These are phyloP conservation scores for Pelosia muscerda DNA, from an alignment of 2,888 invertebrate species.

Conservation along the genomic window DNA sequence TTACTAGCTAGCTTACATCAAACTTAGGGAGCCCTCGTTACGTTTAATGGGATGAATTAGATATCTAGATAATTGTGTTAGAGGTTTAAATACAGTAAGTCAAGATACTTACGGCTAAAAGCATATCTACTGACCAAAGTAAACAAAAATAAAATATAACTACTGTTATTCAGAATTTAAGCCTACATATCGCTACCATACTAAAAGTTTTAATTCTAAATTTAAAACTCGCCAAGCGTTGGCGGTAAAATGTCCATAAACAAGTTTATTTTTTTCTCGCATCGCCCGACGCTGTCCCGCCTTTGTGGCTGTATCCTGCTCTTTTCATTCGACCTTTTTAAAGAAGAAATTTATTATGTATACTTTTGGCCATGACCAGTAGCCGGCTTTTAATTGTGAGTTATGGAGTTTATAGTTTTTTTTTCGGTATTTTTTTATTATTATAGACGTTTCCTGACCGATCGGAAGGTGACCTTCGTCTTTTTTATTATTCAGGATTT, in stretches of 20 bases:
- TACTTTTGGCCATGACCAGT: constrained; percentile 85
- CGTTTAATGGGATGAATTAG: background rate
- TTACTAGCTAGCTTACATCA: too few relatives aligned
- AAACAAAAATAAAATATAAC: constrained; percentile 6
- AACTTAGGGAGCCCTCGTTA: background rate
- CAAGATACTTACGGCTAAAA: background rate
- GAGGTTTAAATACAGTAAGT: background rate
- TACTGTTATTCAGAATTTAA: constrained; percentile 39
- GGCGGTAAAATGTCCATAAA: constrained; percentile 84
- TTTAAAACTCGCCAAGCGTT: constrained; percentile 78
- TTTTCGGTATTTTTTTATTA: constrained; percentile 57
- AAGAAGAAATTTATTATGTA: constrained; percentile 85
- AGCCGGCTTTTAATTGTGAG: constrained; percentile 86
- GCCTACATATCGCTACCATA: constrained; percentile 49
- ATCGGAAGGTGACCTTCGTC: constrained; percentile 79
- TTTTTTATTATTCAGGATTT: constrained; percentile 73
- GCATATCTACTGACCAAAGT: background rate
- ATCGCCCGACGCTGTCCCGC: constrained; percentile 69
- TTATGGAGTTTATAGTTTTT: constrained; percentile 75
- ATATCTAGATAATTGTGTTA: background rate
- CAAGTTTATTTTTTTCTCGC: constrained; percentile 78
- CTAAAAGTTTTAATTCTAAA: constrained; percentile 75
- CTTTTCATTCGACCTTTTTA: constrained; percentile 85
- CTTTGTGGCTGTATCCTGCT: constrained; percentile 83
- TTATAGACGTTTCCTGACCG: constrained; percentile 71